Percentiles rank a stretch among this genome's conserved stretches.
phyloP scores from a whole-genome alignment of 2,888 invertebrate species.

The Drosophila kambysellisi region DNA sequence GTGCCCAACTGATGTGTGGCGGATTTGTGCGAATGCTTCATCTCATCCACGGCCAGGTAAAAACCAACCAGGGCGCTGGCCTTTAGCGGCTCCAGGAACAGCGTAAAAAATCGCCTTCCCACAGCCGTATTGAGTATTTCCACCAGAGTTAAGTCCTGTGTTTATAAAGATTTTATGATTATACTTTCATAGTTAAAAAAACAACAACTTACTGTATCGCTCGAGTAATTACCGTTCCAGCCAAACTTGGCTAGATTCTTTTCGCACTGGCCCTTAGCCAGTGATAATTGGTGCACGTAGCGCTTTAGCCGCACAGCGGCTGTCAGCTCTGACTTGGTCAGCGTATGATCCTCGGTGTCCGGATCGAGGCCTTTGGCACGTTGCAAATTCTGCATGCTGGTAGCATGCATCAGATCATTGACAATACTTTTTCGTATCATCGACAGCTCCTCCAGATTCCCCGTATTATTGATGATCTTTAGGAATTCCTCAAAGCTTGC shows the following conservation, averaged over 20 bases:
- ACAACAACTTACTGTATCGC: constrained; percentile 74
- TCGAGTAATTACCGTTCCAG: constrained; percentile 90
- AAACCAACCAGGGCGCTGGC: constrained; percentile 94
- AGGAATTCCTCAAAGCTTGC: constrained; percentile 96
- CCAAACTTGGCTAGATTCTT: constrained; percentile 90
- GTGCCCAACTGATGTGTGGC: constrained; percentile 94
- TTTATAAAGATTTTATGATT: not conserved
- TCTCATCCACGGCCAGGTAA: constrained; percentile 94
- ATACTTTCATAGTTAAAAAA: not conserved
- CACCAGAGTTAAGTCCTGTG: constrained; percentile 89
- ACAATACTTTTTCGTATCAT: constrained; percentile 94
- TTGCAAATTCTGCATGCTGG: constrained; percentile 95
- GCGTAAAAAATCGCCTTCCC: constrained; percentile 92
- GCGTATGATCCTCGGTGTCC: constrained; percentile 85
- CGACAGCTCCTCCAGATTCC: constrained; percentile 93
- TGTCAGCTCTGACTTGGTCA: constrained; percentile 91
- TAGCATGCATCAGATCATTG: constrained; percentile 97
- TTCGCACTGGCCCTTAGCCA: constrained; percentile 93
- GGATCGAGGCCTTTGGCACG: constrained; percentile 89
- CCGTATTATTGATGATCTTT: constrained; percentile 92
- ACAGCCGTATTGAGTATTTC: constrained; percentile 91
- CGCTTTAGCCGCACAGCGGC: constrained; percentile 93
- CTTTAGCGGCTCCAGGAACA: constrained; percentile 93
- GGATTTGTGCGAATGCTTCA: constrained; percentile 90
- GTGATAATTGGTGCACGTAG: constrained; percentile 93